Evolutionary conservation across 2,797 vertebrate genomes (phyloP), one percentile per base, ranked within the genome.

Genomic region (Propithecus perrieri): DNA sequence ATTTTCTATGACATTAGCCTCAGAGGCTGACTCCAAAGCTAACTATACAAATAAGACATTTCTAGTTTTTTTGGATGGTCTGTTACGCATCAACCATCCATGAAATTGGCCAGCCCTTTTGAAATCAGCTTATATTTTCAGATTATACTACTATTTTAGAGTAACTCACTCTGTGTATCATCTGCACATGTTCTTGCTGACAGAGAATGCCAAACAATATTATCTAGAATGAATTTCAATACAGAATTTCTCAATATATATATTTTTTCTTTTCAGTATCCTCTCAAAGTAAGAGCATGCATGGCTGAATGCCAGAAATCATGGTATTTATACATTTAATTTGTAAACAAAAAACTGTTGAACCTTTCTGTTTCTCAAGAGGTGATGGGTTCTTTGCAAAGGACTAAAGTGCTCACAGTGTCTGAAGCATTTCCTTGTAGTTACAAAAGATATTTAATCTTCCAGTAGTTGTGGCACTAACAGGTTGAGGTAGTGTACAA

Each of bases 61-160:
- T 75, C 35, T 24, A 55, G 41, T 84, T 90, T 79, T 71, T 93
- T 75, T 41, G 5, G 9, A 4, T 75, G 50, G 28, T 85, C 43
- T 76, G 65, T 57, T 87, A 85, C 57, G 65, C 50, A 71, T 91
- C 50, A 93, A 43, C 24, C 41, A 87, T n/a, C 67, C 74, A 65
- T 96, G 83, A 91, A 96, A 93, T 94, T 91, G 65, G 20, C 50
- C 18, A 61, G 9, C 4, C n/a, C 22, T 57, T 85, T 76, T 85
- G 59, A 85, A 97, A 91, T 67, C 91, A 85, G 79, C 24, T 93
- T 87, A 46, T 78, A 83, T 81, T 76, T 85, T 89, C 50, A 84
- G 22, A 76, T 65, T 71, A 63, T 95, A 48, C 35, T 76, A 53
- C 38, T 69, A 15, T 63, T 93, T 67, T 71, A 46, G n/a, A 81